A percentile compares a stretch with the other conserved stretches of the same genome.
These are phyloP conservation scores for Mesocricetus auratus DNA, from an alignment of 2,113 vertebrate species.

Conservation along the genomic window DNA sequence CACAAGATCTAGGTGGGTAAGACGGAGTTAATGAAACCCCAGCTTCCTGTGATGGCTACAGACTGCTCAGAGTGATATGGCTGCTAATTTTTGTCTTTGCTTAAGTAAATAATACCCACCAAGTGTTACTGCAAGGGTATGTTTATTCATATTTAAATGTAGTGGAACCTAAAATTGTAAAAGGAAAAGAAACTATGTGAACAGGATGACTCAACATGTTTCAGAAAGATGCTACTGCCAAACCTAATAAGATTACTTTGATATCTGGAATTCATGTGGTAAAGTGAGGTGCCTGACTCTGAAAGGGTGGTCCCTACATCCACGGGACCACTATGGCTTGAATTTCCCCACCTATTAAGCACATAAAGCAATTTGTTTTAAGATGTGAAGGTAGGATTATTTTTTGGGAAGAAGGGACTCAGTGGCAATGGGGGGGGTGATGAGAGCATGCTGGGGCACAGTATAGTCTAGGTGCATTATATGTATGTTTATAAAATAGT, in stretches of 20 bases:
- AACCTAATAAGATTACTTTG: background rate
- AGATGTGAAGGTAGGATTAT: background rate
- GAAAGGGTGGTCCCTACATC: background rate
- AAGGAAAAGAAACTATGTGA: background rate
- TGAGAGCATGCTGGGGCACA: background rate
- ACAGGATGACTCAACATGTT: background rate
- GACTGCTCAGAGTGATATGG: background rate
- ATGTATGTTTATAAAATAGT: no score
- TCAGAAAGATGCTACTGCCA: background rate
- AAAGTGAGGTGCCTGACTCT: background rate
- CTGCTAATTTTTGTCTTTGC: background rate
- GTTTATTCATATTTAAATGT: background rate
- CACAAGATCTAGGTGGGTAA: no score
- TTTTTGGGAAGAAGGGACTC: background rate
- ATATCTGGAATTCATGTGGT: background rate
- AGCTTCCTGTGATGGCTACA: background rate
- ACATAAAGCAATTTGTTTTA: background rate
- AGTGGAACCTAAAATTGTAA: background rate
- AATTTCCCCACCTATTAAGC: background rate
- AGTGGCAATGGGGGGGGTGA: background rate
- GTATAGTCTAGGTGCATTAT: background rate
- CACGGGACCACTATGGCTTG: background rate
- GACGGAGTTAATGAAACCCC: background rate
- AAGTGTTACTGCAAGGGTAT: background rate
- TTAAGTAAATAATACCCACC: background rate